Evolutionary conservation across 2,113 vertebrate genomes (phyloP).

Genomic region (Riparia riparia): DNA sequence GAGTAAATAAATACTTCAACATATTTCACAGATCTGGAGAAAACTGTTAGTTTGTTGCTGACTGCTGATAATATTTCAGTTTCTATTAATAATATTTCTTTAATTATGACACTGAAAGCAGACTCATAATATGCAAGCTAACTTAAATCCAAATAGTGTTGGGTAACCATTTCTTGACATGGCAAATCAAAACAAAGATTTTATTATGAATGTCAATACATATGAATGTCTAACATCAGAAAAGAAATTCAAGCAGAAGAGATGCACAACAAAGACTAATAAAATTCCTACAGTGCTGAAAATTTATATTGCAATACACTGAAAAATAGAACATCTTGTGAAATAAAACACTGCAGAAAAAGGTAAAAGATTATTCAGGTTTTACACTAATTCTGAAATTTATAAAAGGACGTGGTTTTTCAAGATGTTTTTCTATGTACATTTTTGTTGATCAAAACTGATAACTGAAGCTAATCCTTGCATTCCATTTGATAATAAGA

Average conservation of each 20-base stretch:
- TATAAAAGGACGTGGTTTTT: not conserved
- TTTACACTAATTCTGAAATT: not conserved
- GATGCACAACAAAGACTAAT: not conserved
- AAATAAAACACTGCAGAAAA: not conserved
- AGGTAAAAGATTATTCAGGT: not conserved
- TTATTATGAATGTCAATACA: not conserved
- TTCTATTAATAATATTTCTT: not conserved
- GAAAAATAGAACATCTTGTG: not conserved
- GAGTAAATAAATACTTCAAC: not conserved
- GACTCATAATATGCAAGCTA: not conserved
- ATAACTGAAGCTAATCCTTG: not conserved
- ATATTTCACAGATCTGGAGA: not conserved
- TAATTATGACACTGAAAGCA: not conserved
- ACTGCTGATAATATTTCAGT: not conserved
- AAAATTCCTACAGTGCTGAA: not conserved
- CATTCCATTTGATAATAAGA: not conserved
- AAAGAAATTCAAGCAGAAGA: not conserved
- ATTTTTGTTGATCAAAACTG: not conserved
- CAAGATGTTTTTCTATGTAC: not conserved
- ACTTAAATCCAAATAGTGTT: not conserved
- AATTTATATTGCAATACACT: not conserved
- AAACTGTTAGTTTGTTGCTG: not conserved
- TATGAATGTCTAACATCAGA: not conserved
- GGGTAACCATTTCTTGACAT: not conserved
- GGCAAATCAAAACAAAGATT: fast-evolving